Percentiles rank a stretch among this genome's conserved stretches.
phyloP scores from a whole-genome alignment of 2,113 vertebrate species.

The Edolisoma coerulescens region DNA sequence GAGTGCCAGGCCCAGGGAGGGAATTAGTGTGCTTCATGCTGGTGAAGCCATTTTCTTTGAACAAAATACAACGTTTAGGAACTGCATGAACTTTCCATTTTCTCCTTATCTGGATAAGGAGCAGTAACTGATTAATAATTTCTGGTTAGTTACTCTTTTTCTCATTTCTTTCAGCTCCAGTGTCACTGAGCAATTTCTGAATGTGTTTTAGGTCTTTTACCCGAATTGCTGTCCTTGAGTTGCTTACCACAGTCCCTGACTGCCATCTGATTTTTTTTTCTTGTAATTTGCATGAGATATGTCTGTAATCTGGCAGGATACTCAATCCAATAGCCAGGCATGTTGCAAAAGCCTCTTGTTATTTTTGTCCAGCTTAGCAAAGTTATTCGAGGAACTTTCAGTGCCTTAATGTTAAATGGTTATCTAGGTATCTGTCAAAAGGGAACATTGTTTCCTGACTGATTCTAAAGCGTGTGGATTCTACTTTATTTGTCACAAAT shows the following conservation, averaged over 20 bases:
- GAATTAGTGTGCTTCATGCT: not conserved
- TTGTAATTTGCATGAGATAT: conserved; percentile 27
- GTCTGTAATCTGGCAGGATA: not conserved
- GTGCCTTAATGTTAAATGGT: not conserved
- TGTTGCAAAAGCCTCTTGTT: not conserved
- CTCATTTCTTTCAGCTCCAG: not conserved
- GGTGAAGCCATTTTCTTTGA: not conserved
- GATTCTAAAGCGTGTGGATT: not conserved
- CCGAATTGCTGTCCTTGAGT: not conserved
- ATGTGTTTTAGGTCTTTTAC: not conserved
- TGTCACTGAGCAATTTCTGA: not conserved
- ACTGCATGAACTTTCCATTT: not conserved
- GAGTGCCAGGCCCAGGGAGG: not conserved
- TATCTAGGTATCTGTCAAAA: not conserved
- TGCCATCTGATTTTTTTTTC: not conserved
- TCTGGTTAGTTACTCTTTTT: not conserved
- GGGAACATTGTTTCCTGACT: not conserved
- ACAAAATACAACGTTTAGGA: not conserved
- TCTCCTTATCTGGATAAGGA: conserved; percentile 7
- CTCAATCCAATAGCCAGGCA: not conserved
- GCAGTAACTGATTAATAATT: not conserved
- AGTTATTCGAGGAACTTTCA: not conserved
- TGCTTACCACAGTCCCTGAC: not conserved
- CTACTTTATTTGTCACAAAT: conserved; percentile 41
- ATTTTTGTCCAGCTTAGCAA: not conserved